Evolutionary conservation across 2,113 vertebrate species (phyloP).

Genomic region (Antechinus stuartii): DNA sequence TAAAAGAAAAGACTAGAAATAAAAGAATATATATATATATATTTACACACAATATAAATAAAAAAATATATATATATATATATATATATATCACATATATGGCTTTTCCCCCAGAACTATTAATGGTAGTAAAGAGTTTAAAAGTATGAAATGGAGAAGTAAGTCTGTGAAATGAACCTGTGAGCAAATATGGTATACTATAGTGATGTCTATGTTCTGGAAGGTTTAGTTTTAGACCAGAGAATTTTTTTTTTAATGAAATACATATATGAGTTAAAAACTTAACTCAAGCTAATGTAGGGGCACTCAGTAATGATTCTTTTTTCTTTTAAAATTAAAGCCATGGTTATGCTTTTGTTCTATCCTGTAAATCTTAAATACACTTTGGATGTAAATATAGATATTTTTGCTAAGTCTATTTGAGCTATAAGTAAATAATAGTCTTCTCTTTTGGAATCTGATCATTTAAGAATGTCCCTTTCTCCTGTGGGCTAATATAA

Average conservation of each 20-base stretch:
- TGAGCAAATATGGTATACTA: background rate
- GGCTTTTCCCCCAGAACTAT: background rate
- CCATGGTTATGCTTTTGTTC: background rate
- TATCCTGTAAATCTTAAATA: background rate
- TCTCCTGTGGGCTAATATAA: constrained; percentile 7
- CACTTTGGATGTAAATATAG: constrained; percentile 32
- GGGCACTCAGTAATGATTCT: background rate
- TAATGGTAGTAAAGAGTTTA: background rate
- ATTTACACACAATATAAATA: too few species aligned
- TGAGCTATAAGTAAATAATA: constrained; percentile 65
- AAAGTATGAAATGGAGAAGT: background rate
- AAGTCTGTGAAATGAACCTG: constrained; percentile 1
- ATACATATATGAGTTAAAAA: background rate
- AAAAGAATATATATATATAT: background rate
- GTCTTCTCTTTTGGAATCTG: constrained; percentile 13
- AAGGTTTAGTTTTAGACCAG: constrained; percentile 56
- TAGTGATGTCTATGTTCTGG: background rate
- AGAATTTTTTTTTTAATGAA: constrained; percentile 31
- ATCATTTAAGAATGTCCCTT: background rate
- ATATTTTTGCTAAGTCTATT: constrained; percentile 58
- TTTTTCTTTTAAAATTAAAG: constrained; percentile 19
- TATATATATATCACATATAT: too few species aligned
- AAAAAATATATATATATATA: too few species aligned
- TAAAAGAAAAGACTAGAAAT: background rate
- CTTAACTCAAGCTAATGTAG: background rate